phyloP scores from a whole-genome alignment of 53 echinoderm and acorn worm species.

The Paelopatides confundens region DNA sequence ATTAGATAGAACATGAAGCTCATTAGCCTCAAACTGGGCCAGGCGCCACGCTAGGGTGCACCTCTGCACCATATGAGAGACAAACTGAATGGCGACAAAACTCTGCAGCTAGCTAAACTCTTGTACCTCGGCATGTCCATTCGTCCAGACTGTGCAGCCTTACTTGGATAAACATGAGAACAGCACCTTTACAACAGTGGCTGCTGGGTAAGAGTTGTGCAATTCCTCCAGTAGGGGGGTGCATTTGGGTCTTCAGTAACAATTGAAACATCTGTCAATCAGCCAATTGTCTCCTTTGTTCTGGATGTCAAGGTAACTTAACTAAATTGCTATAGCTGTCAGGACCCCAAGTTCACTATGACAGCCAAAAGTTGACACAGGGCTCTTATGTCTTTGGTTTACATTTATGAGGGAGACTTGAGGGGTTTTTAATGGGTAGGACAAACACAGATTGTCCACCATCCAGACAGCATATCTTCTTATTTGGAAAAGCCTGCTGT shows the following conservation, averaged over 20 bases:
- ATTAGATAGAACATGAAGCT: conserved; percentile 52
- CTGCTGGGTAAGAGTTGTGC: neutral
- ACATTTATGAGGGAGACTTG: neutral
- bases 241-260: neutral
- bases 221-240: conserved; percentile 23
- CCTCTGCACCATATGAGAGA: conserved; percentile 41
- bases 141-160: neutral
- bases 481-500: conserved; percentile 45
- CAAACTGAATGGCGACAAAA: conserved; percentile 9
- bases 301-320: conserved; percentile 23
- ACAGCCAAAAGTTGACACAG: conserved; percentile 15
- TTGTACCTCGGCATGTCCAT: neutral
- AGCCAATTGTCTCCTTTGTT: neutral
- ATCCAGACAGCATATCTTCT: conserved; percentile 11
- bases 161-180: conserved; percentile 11
- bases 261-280: conserved; percentile 23
- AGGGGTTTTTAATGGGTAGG: conserved; percentile 24
- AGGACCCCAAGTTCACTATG: conserved; percentile 5
- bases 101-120: neutral
- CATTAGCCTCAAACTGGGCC: conserved; percentile 54
- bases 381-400: neutral
- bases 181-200: conserved; percentile 10
- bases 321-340: neutral
- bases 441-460: conserved; percentile 34
- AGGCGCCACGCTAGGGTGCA: conserved; percentile 47